Percentiles rank a stretch among this genome's conserved stretches.
These are phyloP conservation scores for Nanger granti DNA, from an alignment of 2,113 vertebrate genomes.

Conservation along the genomic window DNA sequence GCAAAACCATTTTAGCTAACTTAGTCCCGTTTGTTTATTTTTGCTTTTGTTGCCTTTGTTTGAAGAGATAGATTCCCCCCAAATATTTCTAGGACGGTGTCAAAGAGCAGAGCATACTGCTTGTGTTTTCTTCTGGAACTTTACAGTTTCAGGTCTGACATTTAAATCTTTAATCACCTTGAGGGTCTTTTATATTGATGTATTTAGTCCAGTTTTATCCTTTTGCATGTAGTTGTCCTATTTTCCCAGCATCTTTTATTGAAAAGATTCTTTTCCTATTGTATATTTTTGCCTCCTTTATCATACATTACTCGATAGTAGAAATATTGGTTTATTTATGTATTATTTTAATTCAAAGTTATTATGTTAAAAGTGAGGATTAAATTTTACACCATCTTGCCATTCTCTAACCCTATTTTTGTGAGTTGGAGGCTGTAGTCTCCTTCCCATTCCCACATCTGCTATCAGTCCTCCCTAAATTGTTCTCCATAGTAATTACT, in stretches of 20 bases:
- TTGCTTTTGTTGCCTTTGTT: neutral
- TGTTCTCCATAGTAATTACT: neutral
- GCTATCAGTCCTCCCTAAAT: neutral
- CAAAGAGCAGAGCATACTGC: neutral
- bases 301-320: neutral
- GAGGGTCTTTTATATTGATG: too few species aligned
- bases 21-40: neutral
- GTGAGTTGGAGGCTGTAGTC: neutral
- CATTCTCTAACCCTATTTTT: neutral
- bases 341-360: neutral
- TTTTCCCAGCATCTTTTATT: neutral
- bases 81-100: neutral
- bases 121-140: neutral
- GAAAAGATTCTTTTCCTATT: neutral
- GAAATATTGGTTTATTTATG: neutral
- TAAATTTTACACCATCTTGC: neutral
- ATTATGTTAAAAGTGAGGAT: neutral
- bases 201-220: neutral
- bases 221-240: neutral
- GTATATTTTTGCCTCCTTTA: neutral
- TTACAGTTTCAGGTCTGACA: neutral
- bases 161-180: neutral
- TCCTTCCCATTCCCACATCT: neutral
- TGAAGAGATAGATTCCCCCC: neutral
- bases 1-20: neutral